Percentiles rank a stretch among this genome's conserved stretches.
Conservation (phyloP, 1,140 invertebrate species). For the Bombus sibiricus region DNA sequence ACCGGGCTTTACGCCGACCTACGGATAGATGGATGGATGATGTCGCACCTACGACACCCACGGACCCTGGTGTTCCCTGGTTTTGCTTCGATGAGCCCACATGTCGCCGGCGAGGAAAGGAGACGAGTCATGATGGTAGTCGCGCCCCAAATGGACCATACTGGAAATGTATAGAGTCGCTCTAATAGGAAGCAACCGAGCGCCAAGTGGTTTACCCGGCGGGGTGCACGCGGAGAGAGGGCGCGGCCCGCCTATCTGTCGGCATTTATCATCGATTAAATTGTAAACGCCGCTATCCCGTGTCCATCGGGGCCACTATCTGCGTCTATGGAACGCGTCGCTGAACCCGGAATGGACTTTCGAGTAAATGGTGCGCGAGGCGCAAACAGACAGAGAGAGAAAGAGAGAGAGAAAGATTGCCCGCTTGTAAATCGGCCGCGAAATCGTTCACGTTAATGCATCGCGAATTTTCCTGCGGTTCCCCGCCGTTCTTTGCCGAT, state of each 20-base stretch:
- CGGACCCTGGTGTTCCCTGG: constrained; percentile 61
- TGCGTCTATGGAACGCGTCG: constrained; percentile 16
- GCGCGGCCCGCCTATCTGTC: constrained; percentile 60
- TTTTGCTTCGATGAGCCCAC: constrained; percentile 80
- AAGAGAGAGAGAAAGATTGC: background rate
- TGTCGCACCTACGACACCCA: constrained; percentile 70
- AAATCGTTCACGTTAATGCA: constrained; percentile 26
- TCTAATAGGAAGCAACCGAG: constrained; percentile 71
- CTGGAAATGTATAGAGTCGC: constrained; percentile 69
- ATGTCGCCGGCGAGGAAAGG: constrained; percentile 67
- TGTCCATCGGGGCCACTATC: constrained; percentile 20
- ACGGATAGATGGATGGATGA: constrained; percentile 68
- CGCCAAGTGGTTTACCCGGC: constrained; percentile 72
- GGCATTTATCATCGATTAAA: constrained; percentile 82
- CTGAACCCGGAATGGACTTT: constrained; percentile 35
- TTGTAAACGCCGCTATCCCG: constrained; percentile 64
- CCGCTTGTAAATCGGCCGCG: constrained; percentile 17
- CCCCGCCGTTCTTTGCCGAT: background rate
- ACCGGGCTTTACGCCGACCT: constrained; percentile 59
- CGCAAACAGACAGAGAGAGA: background rate
- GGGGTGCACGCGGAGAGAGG: constrained; percentile 5
- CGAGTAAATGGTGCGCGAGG: constrained; percentile 36
- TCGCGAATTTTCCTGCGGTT: constrained; percentile 22
- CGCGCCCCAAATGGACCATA: constrained; percentile 76
- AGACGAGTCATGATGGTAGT: constrained; percentile 42